phyloP scores from a whole-genome alignment of 2,113 vertebrate genomes.

The Zosterops lateralis region DNA sequence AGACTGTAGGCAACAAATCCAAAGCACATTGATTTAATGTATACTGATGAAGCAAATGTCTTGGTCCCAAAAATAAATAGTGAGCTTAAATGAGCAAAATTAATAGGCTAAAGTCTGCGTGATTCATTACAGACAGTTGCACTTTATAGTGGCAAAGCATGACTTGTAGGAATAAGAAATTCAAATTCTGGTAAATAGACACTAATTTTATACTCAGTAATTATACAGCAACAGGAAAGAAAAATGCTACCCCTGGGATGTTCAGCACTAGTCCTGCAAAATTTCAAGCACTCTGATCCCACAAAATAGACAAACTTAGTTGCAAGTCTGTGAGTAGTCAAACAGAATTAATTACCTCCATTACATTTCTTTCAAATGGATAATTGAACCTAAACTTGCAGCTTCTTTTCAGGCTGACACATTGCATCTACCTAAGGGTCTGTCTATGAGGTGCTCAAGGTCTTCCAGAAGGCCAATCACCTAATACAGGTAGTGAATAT shows the following conservation, averaged over 20 bases:
- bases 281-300: not conserved
- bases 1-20: not conserved
- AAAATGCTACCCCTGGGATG: not conserved
- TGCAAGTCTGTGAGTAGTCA: not conserved
- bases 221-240: not conserved
- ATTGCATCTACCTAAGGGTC: not conserved
- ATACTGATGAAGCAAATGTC: not conserved
- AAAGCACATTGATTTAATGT: not conserved
- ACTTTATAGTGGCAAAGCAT: not conserved
- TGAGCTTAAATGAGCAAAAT: not conserved
- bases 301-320: not conserved
- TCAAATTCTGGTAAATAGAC: not conserved
- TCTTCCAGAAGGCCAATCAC: not conserved
- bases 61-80: not conserved
- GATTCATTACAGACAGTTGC: not conserved
- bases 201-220: not conserved
- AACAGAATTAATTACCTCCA: not conserved
- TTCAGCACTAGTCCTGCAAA: not conserved
- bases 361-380: not conserved
- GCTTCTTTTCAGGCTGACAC: not conserved
- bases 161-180: not conserved
- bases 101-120: not conserved
- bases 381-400: not conserved
- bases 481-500: not conserved
- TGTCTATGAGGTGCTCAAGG: not conserved